Evolutionary conservation across 2,797 vertebrate genomes (phyloP), one percentile per base, ranked within the genome.

Genomic region (Brachymystax lenok): DNA sequence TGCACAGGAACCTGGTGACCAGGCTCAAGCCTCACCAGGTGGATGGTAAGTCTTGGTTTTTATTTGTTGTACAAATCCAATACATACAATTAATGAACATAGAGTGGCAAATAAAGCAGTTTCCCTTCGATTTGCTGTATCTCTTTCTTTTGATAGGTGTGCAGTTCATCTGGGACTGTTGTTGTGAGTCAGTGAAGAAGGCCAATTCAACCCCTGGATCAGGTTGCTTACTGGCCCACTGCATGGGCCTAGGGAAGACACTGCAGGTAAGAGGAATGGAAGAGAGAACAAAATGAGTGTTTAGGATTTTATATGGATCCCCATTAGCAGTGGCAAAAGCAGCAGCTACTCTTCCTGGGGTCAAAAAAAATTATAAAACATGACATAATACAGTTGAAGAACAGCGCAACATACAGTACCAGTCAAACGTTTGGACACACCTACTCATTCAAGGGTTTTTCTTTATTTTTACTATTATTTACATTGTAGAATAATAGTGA

Each of bases 151-250:
- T 33, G 10, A 80, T 86, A 99, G 98, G 98, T 84, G 96, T 99
- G 81, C 96, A 97, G 89, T 99, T 99, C 88, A 97, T 99, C 91
- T 99, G 98, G 98, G 96, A 99, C 92, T 96, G 95, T 80, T 98
- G 97, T 67, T 99, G 97, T 93, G 98, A 99, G 87, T 98, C 98
- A 82, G 91, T 99, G 69, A 95, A 94, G 89, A 99, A 97, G 92
- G 94, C 96, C 51, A 97, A 96, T 89, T 95, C 96, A 1, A 92
- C 95, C 84, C 83, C 90, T n/a, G 98, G 98, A 72, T 97, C 98
- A 28, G 98, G 98, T 21, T 99, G 98, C 77, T 95, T 99, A 83
- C 93, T 99, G 82, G 98, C 98, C 27, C 98, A 99, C 88, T 99
- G 97, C 89, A 99, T 99, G 98, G 98, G 98, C 66, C 93, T 99